Evolutionary conservation across 2,113 vertebrate species (phyloP).

Genomic region (Triplophysa dalaica): DNA sequence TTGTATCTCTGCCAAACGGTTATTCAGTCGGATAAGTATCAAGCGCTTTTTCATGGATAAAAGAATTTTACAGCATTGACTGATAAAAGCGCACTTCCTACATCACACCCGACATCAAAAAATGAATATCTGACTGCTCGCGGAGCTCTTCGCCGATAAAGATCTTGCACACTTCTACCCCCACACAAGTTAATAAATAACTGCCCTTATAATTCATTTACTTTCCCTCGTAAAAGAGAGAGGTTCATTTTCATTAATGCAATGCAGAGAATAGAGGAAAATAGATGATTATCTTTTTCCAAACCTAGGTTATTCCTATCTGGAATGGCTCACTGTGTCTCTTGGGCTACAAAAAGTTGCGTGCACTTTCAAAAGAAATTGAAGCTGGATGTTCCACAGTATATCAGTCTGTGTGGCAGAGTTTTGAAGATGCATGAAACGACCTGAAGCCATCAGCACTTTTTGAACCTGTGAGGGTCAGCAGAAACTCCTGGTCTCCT

Average conservation of each 20-base stretch:
- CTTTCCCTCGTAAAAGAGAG: conserved; percentile 52
- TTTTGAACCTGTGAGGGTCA: conserved; percentile 65
- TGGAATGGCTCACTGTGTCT: conserved; percentile 57
- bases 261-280: conserved; percentile 47
- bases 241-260: conserved; percentile 56
- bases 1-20: background rate
- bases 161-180: conserved; percentile 25
- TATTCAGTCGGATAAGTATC: background rate
- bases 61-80: background rate
- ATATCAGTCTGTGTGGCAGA: conserved; percentile 72
- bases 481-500: conserved; percentile 58
- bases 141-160: background rate
- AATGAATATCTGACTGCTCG: conserved; percentile 10
- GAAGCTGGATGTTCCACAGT: conserved; percentile 68
- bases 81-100: conserved; percentile 5
- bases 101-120: conserved; percentile 17
- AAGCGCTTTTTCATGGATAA: conserved; percentile 13
- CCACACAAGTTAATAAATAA: conserved; percentile 57
- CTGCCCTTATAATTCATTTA: conserved; percentile 43
- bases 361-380: conserved; percentile 62
- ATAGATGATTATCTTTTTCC: conserved; percentile 57
- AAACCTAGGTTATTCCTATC: conserved; percentile 44
- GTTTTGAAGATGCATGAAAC: conserved; percentile 71
- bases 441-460: conserved; percentile 60
- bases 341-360: conserved; percentile 52